Evolutionary conservation across 2,888 invertebrate genomes (phyloP), one percentile per base, ranked within the genome.

Genomic region (Dione vanillae): DNA sequence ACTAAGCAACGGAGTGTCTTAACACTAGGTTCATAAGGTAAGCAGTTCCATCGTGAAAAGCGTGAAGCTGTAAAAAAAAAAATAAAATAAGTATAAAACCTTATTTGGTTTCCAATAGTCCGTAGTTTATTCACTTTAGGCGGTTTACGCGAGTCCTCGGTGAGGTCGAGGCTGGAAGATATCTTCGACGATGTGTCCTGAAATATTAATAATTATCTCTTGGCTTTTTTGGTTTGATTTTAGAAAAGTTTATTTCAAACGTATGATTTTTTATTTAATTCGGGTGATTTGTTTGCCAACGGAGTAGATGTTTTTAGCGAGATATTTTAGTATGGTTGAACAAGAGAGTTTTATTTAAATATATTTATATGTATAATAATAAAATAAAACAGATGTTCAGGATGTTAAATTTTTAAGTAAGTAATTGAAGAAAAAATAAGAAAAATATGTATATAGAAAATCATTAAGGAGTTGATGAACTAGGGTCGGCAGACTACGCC

Each of bases 21-120:
- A n/a, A n/a, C n/a, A n/a, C n/a, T n/a, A n/a, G n/a, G n/a, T n/a
- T n/a, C n/a, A n/a, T n/a, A n/a, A n/a, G n/a, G n/a, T n/a, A n/a
- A n/a, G n/a, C n/a, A n/a, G n/a, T n/a, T n/a, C n/a, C n/a, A n/a
- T n/a, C n/a, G n/a, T n/a, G n/a, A n/a, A n/a, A n/a, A n/a, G n/a
- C n/a, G n/a, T n/a, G n/a, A n/a, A n/a, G n/a, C n/a, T 49, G 5
- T 10, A 9, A 2, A 8, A 49, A 47, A n/a, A n/a, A 9, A 8
- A n/a, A 45, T 27, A 14, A 54, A 62, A 37, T 37, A 6, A n/a
- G 19, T 40, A 20, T 56, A 47, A 40, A 45, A 96, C 96, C 96
- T 95, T 85, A 96, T 96, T 90, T 96, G 96, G 87, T 96, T 96
- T 79, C 96, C 95, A 78, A 96, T 96, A 37, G 96, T 95, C 78